Conservation (phyloP, 2,113 vertebrate genomes). For the Micronycteris hirsuta region DNA sequence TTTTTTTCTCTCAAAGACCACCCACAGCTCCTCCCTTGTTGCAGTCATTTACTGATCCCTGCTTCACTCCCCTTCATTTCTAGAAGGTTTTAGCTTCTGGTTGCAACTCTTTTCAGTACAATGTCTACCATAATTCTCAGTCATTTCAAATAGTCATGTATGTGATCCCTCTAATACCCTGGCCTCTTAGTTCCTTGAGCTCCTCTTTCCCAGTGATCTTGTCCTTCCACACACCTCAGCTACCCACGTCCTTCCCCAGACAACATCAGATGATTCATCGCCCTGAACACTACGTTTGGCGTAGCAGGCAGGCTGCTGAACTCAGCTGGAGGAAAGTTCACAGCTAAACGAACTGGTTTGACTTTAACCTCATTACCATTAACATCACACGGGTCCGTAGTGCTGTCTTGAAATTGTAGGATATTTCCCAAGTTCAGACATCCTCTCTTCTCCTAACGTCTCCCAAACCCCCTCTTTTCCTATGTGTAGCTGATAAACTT, state of each 20-base stretch:
- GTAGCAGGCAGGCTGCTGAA: not conserved
- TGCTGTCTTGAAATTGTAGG: not conserved
- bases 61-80: not conserved
- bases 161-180: not conserved
- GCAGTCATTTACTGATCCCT: not conserved
- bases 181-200: not conserved
- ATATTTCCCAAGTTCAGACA: not conserved
- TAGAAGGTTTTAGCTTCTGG: not conserved
- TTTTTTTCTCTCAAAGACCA: not conserved
- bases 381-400: not conserved
- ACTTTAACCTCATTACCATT: not conserved
- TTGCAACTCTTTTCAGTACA: not conserved
- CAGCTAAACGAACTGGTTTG: not conserved
- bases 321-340: slow-evolving; percentile 15
- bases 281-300: not conserved
- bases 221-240: not conserved
- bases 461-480: not conserved
- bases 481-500: not conserved
- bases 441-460: not conserved
- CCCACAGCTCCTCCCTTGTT: not conserved
- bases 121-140: not conserved
- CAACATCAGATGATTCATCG: not conserved
- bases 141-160: slow-evolving; percentile 3
- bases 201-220: not conserved
- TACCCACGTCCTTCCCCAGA: not conserved